A percentile compares a stretch with the other conserved stretches of the same genome.
Conservation (phyloP, 2,888 invertebrate genomes). For the Tachina lurida region DNA sequence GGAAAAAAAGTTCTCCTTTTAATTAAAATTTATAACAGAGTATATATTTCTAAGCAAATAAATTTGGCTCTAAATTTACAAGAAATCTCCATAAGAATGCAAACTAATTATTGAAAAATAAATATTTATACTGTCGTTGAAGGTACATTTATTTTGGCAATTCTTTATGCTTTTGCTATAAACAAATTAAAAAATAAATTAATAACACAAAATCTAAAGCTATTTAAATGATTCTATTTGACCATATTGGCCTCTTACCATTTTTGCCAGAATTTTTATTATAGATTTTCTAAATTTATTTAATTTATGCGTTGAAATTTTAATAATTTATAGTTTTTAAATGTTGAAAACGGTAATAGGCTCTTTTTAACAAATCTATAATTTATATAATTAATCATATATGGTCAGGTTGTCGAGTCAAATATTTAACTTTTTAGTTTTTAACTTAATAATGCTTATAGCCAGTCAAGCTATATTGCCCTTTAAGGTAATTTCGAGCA, state of each 20-base stretch:
- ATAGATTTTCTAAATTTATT: slow-evolving; percentile 18
- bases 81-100: slow-evolving; percentile 42
- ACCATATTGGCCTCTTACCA: background rate
- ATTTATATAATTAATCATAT: slow-evolving; percentile 5
- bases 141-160: background rate
- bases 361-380: slow-evolving; percentile 9
- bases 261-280: slow-evolving; percentile 14
- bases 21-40: background rate
- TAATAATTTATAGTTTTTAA: slow-evolving; percentile 34
- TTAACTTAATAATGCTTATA: background rate
- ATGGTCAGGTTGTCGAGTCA: slow-evolving; percentile 15
- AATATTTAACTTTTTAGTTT: background rate
- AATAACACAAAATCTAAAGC: background rate
- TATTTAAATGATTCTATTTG: background rate
- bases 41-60: background rate
- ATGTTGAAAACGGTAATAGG: background rate
- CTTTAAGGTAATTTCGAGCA: slow-evolving; percentile 35
- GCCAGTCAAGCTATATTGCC: background rate
- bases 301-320: slow-evolving; percentile 38
- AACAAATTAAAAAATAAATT: slow-evolving; percentile 4
- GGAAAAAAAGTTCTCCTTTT: slow-evolving; percentile 13
- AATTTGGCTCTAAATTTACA: background rate
- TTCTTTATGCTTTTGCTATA: background rate
- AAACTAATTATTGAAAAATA: slow-evolving; percentile 33
- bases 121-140: background rate